phyloP scores from a whole-genome alignment of 2,888 invertebrate species.

The Acrobasis suavella region DNA sequence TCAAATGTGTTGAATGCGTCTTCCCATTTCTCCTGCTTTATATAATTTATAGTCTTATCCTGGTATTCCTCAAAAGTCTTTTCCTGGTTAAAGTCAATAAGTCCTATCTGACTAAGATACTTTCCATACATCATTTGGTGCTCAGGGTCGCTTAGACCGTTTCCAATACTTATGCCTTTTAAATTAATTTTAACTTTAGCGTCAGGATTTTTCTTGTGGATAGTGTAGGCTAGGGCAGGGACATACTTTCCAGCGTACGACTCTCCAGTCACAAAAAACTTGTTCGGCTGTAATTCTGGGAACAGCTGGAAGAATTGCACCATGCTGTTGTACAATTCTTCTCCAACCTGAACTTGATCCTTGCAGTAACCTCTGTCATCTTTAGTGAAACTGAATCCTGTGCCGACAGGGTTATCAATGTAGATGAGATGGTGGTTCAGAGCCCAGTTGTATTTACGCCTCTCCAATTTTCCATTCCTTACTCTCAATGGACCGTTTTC shows the following conservation, averaged over 20 bases:
- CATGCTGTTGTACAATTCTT: constrained; percentile 89
- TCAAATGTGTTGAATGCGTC: constrained; percentile 89
- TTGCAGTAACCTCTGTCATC: constrained; percentile 88
- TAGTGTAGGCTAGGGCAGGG: constrained; percentile 89
- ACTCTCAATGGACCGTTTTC: constrained; percentile 89
- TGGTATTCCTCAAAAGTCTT: constrained; percentile 84
- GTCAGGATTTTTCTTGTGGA: constrained; percentile 84
- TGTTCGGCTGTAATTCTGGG: constrained; percentile 86
- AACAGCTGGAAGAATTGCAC: constrained; percentile 93
- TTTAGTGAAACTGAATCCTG: constrained; percentile 95
- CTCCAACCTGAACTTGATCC: constrained; percentile 90
- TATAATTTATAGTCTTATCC: constrained; percentile 80
- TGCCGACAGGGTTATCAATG: constrained; percentile 96
- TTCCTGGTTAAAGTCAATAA: constrained; percentile 85
- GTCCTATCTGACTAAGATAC: constrained; percentile 90
- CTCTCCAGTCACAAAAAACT: constrained; percentile 95
- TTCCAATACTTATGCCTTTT: constrained; percentile 89
- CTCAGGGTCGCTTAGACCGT: constrained; percentile 90
- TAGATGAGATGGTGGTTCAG: constrained; percentile 90
- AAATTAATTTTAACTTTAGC: constrained; percentile 87
- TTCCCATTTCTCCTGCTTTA: constrained; percentile 84
- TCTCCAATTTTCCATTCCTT: constrained; percentile 63
- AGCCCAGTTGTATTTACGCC: constrained; percentile 91
- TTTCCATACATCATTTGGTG: constrained; percentile 90
- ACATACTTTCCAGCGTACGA: constrained; percentile 92